These are phyloP conservation scores for Poecilia velifera DNA, from an alignment of 2,797 vertebrate species.

Conservation along the genomic window DNA sequence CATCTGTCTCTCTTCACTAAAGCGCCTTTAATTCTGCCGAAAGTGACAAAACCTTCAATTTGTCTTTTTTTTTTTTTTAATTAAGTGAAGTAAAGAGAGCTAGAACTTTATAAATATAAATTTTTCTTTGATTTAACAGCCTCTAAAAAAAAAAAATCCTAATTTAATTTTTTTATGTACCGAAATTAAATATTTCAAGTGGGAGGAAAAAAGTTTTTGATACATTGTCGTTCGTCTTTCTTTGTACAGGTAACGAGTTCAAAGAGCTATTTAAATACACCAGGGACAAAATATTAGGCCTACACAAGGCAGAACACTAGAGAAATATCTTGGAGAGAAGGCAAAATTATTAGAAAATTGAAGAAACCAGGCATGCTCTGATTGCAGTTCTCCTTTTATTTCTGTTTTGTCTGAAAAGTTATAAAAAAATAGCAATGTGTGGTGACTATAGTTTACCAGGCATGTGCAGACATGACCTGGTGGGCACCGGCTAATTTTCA, in stretches of 20 bases:
- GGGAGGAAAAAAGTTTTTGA: background rate
- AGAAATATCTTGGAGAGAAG: background rate
- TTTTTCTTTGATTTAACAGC: background rate
- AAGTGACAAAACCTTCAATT: background rate
- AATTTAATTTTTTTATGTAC: background rate
- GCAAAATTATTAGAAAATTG: background rate
- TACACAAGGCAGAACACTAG: background rate
- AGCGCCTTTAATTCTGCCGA: constrained; percentile 1
- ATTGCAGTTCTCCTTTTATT: too few species aligned
- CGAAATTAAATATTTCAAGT: background rate
- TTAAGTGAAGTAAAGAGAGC: background rate
- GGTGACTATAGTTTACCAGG: too few species aligned
- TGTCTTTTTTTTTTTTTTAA: constrained; percentile 6
- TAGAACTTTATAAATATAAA: background rate
- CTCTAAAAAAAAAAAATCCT: background rate
- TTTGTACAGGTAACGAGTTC: background rate
- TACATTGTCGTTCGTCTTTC: background rate
- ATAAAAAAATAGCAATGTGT: too few species aligned
- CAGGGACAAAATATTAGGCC: background rate
- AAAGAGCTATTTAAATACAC: background rate
- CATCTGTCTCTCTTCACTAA: background rate
- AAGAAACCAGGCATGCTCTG: background rate
- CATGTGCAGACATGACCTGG: too few species aligned
- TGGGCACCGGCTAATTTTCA: too few species aligned
- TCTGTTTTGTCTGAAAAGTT: too few species aligned